These are phyloP conservation scores for Cataglyphis albicans DNA, from an alignment of 2,888 invertebrate species.

Conservation along the genomic window DNA sequence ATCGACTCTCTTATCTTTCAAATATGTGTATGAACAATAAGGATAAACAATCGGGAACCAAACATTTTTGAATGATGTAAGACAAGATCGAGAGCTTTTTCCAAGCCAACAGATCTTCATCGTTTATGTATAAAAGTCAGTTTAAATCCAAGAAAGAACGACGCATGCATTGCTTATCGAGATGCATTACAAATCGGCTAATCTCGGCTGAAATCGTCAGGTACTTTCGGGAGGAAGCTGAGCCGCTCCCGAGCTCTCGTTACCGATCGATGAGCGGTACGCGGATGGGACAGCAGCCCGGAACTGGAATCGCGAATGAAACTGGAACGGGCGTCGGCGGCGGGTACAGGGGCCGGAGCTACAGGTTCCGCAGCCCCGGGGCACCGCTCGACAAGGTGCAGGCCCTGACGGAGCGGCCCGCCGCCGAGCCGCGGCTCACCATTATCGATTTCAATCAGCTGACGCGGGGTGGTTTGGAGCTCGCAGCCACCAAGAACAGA, in stretches of 20 bases:
- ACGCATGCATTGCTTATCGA: slow-evolving; percentile 2
- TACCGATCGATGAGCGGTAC: slow-evolving; percentile 84
- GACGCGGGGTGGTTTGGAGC: slow-evolving; percentile 88
- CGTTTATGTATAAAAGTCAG: not conserved
- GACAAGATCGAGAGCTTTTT: too few relatives aligned
- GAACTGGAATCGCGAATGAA: slow-evolving; percentile 72
- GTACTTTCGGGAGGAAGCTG: slow-evolving; percentile 81
- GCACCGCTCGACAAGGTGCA: slow-evolving; percentile 77
- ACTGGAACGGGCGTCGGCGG: slow-evolving; percentile 72
- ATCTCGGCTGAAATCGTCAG: slow-evolving; percentile 69
- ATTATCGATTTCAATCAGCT: slow-evolving; percentile 92
- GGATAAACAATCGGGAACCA: not conserved
- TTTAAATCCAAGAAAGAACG: not conserved
- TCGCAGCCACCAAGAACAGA: slow-evolving; percentile 83
- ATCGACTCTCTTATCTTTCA: not conserved
- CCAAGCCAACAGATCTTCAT: not conserved
- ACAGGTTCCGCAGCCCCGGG: slow-evolving; percentile 83
- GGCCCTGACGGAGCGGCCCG: slow-evolving; percentile 71
- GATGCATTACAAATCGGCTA: slow-evolving; percentile 23
- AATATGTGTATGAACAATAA: not conserved
- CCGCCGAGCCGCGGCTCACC: slow-evolving; percentile 88
- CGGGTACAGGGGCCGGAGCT: slow-evolving; percentile 80
- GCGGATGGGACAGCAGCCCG: slow-evolving; percentile 76
- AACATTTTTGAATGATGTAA: not conserved
- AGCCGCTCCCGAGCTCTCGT: slow-evolving; percentile 72